A percentile compares a stretch with the other conserved stretches of the same genome.
These are phyloP conservation scores for Tyto alba DNA, from an alignment of 2,113 vertebrate species.

Conservation along the genomic window DNA sequence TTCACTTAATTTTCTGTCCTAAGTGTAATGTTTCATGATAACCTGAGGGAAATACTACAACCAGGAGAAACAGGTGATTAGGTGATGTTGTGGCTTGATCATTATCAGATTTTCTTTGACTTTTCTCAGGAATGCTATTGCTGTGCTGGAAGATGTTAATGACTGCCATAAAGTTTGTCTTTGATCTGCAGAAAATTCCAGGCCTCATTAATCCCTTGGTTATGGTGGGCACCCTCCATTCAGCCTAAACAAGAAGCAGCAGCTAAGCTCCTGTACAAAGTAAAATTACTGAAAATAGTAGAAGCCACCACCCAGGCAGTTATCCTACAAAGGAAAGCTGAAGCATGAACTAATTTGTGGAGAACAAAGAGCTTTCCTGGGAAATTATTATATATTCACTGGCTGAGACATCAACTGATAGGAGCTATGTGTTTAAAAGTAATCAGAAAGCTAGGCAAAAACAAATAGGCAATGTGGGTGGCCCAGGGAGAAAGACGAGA, in stretches of 20 bases:
- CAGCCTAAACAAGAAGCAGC: slow-evolving; percentile 8
- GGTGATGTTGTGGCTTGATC: not conserved
- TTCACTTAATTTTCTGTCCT: not conserved
- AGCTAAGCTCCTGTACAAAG: not conserved
- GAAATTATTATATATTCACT: slow-evolving; percentile 7
- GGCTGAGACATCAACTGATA: not conserved
- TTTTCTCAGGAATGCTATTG: slow-evolving; percentile 19
- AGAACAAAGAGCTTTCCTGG: slow-evolving; percentile 22
- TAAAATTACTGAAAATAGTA: not conserved
- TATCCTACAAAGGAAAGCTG: not conserved
- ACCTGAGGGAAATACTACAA: not conserved
- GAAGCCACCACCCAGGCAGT: slow-evolving; percentile 7
- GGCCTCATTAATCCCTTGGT: slow-evolving; percentile 3
- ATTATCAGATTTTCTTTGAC: not conserved
- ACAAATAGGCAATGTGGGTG: slow-evolving; percentile 8
- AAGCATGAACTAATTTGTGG: slow-evolving; percentile 2
- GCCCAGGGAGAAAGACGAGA: not conserved
- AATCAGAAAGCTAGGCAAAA: not conserved
- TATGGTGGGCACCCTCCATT: not conserved
- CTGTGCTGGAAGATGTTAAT: not conserved
- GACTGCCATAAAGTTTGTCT: slow-evolving; percentile 8
- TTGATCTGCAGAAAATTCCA: slow-evolving; percentile 45
- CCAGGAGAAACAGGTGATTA: not conserved
- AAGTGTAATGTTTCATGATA: not conserved
- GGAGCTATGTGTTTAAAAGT: not conserved